Conservation (phyloP, 2,113 vertebrate genomes). For the Zosterops japonicus region DNA sequence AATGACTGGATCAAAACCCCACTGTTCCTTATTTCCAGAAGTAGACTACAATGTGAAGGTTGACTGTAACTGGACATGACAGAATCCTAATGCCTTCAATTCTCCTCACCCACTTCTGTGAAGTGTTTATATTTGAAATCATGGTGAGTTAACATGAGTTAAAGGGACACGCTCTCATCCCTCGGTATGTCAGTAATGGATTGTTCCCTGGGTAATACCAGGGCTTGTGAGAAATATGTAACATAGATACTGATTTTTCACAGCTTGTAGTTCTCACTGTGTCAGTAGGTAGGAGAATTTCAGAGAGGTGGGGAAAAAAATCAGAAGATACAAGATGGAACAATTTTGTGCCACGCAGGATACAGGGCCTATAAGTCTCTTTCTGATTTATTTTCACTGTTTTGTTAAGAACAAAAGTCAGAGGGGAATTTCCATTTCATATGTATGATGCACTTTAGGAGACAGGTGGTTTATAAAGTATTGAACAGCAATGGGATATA, state of each 20-base stretch:
- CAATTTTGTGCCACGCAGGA: not conserved
- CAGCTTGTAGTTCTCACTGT: not conserved
- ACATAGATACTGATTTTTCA: conserved; percentile 50
- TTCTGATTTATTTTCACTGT: not conserved
- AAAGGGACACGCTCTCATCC: conserved; percentile 39
- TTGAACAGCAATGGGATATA: not conserved
- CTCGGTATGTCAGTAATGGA: conserved; percentile 29
- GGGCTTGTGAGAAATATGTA: conserved; percentile 30
- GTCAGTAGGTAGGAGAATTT: conserved; percentile 10
- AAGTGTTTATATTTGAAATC: conserved; percentile 66
- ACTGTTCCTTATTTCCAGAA: conserved; percentile 28
- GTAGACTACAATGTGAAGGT: conserved; percentile 3
- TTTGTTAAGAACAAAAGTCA: not conserved
- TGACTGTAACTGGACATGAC: conserved; percentile 47
- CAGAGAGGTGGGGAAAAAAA: conserved; percentile 23
- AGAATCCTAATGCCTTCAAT: conserved; percentile 45
- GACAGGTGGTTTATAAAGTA: not conserved
- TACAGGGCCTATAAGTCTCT: not conserved
- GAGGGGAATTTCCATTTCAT: not conserved
- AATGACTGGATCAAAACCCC: not conserved
- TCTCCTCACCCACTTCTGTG: conserved; percentile 37
- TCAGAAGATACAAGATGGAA: not conserved
- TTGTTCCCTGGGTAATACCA: conserved; percentile 19
- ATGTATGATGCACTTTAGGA: not conserved
- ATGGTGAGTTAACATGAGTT: conserved; percentile 26